These are phyloP conservation scores for Molossus molossus DNA, from an alignment of 2,797 vertebrate species.

Conservation along the genomic window DNA sequence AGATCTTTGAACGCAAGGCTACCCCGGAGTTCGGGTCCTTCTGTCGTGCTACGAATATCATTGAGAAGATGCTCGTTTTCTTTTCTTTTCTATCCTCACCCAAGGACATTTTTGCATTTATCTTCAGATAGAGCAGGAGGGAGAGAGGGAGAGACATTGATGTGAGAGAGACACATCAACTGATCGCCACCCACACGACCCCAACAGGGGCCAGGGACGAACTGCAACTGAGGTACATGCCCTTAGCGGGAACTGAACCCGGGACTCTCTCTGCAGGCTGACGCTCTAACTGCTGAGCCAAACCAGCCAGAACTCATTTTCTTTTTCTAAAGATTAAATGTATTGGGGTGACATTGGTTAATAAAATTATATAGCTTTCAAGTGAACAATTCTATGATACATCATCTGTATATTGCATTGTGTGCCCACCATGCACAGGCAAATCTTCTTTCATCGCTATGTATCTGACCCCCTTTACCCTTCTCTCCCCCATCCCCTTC, in stretches of 20 bases:
- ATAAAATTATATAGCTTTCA: background rate
- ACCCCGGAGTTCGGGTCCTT: background rate
- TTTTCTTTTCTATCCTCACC: no score
- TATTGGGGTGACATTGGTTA: background rate
- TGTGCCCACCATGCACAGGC: background rate
- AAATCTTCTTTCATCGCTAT: background rate
- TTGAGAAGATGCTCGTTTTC: background rate
- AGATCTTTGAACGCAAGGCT: background rate
- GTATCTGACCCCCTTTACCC: background rate
- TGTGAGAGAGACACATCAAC: no score
- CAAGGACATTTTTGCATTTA: no score
- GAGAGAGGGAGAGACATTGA: no score
- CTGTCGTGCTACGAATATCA: rapidly evolving
- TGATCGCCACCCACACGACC: no score
- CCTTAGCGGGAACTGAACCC: no score
- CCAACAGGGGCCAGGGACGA: no score
- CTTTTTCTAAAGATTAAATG: background rate
- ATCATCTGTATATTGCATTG: rapidly evolving
- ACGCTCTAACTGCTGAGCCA: no score
- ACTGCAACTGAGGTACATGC: no score
- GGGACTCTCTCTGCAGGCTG: no score
- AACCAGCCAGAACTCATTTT: background rate
- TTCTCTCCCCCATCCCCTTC: background rate
- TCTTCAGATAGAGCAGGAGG: no score
- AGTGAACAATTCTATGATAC: rapidly evolving